Evolutionary conservation across 2,797 vertebrate genomes (phyloP).

Genomic region (Gastrophryne carolinensis): DNA sequence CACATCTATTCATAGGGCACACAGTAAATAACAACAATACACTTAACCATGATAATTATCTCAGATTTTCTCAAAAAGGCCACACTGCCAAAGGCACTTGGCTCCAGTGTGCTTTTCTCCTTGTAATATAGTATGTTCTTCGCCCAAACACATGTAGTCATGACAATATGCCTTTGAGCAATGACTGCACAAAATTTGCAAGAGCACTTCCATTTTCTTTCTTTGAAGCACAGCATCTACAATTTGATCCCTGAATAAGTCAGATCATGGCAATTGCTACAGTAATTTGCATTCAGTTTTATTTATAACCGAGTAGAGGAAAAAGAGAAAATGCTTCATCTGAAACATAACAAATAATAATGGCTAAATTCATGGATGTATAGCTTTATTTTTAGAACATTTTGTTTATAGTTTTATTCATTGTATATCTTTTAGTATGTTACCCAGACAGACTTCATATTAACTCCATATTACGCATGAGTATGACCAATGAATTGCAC

Average conservation of each 20-base stretch:
- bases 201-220: background rate
- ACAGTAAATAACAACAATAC: slow-evolving; percentile 5
- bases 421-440: too few relatives aligned
- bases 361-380: too few relatives aligned
- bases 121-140: background rate
- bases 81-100: background rate
- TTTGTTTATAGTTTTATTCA: too few relatives aligned
- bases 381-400: too few relatives aligned
- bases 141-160: background rate
- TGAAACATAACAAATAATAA: too few relatives aligned
- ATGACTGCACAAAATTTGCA: background rate
- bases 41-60: slow-evolving; percentile 11
- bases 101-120: background rate
- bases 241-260: background rate
- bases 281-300: too few relatives aligned
- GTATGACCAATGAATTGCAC: too few relatives aligned
- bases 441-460: too few relatives aligned
- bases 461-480: too few relatives aligned
- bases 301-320: too few relatives aligned
- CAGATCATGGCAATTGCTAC: background rate
- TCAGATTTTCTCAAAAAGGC: background rate
- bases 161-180: background rate
- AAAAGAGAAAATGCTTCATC: too few relatives aligned
- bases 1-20: background rate
- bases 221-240: background rate